Evolutionary conservation across 2,888 invertebrate genomes (phyloP), one percentile per base, ranked within the genome.

Genomic region (Celastrina argiolus): DNA sequence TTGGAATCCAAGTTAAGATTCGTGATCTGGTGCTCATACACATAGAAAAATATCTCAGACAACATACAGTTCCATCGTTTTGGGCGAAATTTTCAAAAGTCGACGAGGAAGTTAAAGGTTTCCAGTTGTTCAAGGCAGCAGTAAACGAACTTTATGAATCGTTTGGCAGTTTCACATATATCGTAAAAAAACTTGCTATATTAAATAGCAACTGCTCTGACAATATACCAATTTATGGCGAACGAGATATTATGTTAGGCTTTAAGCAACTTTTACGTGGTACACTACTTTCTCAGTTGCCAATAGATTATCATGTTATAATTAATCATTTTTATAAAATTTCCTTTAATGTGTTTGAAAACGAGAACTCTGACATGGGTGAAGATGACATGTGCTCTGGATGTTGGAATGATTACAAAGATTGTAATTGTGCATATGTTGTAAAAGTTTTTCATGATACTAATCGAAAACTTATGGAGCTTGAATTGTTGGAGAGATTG

Each of bases 401-500:
- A 0, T 97, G 97, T 83, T 92, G 92, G 71, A 93, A 93, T 77
- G 94, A 94, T 68, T 84, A 84, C 68, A 81, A 86, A 14, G 91
- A 91, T 56, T 92, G 91, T 78, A 92, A 92, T 67, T 95, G 95
- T 82, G 92, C 93, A 69, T 88, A 92, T 64, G 94, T 95, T 74
- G 93, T 95, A 4, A 92, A 93, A 75, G 92, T 94, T 66, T 97
- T 97, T 81, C 93, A 94, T 81, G 94, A 95, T 72, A 95, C 95
- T 2, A 97, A 97, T 80, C 92, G 92, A 82, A 95, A 94, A 81
- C 85, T 97, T n/a, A 93, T 94, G 74, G 94, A 95, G 78, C 87
- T 98, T 75, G 95, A 94, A 68, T 84, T 98, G 61, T 83, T 97
- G 63, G 97, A 98, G 81, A 93, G 96, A 74, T 85, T 98, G 41